Percentiles rank a stretch among this genome's conserved stretches.
These are phyloP conservation scores for Octopus bimaculoides DNA, from an alignment of 1,140 invertebrate genomes.

Conservation along the genomic window DNA sequence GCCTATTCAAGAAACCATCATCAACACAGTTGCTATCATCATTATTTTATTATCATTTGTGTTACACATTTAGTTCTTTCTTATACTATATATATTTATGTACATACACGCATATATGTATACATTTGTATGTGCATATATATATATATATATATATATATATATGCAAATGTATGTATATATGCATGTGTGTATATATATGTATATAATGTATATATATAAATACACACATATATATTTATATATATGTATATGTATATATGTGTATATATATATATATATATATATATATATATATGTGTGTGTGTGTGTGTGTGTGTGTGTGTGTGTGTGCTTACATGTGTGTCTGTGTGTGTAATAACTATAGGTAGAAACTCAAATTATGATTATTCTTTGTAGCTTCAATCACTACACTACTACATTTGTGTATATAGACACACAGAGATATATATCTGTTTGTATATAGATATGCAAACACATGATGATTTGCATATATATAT, in stretches of 20 bases:
- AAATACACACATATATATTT: background rate
- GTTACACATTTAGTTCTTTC: background rate
- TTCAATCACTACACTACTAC: background rate
- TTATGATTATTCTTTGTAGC: background rate
- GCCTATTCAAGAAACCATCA: background rate
- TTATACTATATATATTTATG: background rate
- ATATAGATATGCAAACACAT: no score
- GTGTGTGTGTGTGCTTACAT: no score
- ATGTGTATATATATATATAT: background rate
- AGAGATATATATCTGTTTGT: background rate
- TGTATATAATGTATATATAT: background rate
- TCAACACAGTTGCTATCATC: background rate
- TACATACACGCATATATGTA: background rate
- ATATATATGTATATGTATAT: background rate
- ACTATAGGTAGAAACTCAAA: background rate
- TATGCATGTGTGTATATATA: background rate
- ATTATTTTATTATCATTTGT: background rate
- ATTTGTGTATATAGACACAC: background rate
- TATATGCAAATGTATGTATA: background rate
- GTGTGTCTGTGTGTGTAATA: no score
- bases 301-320: background rate
- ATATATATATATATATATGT: slow-evolving; percentile 2
- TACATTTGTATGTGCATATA: background rate
- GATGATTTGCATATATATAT: no score
- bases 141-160: slow-evolving; percentile 1